These are phyloP conservation scores for Corythaeola cristata DNA, from an alignment of 2,113 vertebrate species.

Conservation along the genomic window DNA sequence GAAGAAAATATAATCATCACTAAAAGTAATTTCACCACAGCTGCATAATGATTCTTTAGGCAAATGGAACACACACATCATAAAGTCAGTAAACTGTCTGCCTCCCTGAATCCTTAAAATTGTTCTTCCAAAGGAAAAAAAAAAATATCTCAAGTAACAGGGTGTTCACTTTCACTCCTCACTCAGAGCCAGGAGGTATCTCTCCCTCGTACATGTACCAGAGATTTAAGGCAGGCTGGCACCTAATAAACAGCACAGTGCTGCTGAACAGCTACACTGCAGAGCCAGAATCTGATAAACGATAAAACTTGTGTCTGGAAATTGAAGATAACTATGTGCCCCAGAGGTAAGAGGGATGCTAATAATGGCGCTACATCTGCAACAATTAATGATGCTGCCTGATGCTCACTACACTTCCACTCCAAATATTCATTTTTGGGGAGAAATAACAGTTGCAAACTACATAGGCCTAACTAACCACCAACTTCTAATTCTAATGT, in stretches of 20 bases:
- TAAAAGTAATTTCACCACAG: background rate
- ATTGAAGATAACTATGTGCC: background rate
- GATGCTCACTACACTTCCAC: background rate
- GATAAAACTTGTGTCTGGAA: conserved; percentile 26
- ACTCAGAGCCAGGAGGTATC: background rate
- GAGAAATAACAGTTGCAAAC: background rate
- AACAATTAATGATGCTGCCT: background rate
- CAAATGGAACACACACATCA: background rate
- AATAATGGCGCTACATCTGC: background rate
- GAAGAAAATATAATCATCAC: background rate
- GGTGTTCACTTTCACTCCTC: background rate
- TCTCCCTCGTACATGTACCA: background rate
- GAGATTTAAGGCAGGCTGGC: conserved; percentile 25
- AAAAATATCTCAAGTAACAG: background rate
- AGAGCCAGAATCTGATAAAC: background rate
- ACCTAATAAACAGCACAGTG: background rate
- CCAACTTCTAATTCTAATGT: background rate
- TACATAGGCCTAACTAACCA: background rate
- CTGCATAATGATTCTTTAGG: background rate
- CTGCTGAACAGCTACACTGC: background rate
- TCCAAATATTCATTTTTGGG: background rate
- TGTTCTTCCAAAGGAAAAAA: background rate
- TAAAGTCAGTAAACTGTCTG: background rate
- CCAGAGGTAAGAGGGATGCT: background rate
- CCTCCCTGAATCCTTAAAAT: background rate